Base-by-base conservation (phyloP, 2,113 vertebrate species). In the Phyllostomus discolor region DNA sequence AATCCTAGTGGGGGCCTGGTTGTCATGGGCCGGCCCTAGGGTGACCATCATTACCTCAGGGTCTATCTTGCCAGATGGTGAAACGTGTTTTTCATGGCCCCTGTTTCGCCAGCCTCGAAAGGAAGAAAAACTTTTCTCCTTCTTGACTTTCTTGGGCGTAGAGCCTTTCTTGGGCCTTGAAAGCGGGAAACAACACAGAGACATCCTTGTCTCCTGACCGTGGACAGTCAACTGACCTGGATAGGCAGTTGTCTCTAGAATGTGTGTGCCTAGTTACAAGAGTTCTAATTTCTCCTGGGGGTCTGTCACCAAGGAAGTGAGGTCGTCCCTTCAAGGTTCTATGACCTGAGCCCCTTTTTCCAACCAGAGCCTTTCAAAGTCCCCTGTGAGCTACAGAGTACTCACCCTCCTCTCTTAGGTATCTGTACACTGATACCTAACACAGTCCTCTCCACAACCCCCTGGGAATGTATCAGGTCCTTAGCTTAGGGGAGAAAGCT, bases 1-100 rank as follows among this genome's bases (percentile, higher is more conserved):
- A 2, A 28, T 24, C 8, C 69, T 41, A 52, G 5, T 2, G 33
- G 41, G 4, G 3, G 7, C 2, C 2, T 50, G n/a, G 2, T 1
- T 14, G 90, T 19, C 8, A 50, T 1, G 1, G 9, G 5, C 19
- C 48, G 35, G 28, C 10, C 48, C 22, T 48, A 33, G 0, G 1
- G 9, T 59, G 9, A 6, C 57, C 57, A 26, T 8, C 10, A 7
- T 31, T 64, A 64, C 59, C 59, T 64, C 1, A 14, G 26, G 59
- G 26, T 64, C 9, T 14, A 10, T 14, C 28, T 28, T 64, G 26
- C 26, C 59, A 64, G 26, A 9, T 10, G 59, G 59, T 31, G 24
- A 26, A 3, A 64, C 4, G 59, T 14, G 59, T 11, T 62, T 9
- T 9, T 28, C 26, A 12, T 4, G 28, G 4, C 24, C 3, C 22